Evolutionary conservation across 2,888 invertebrate species (phyloP).

Genomic region (Nudaria mundana): DNA sequence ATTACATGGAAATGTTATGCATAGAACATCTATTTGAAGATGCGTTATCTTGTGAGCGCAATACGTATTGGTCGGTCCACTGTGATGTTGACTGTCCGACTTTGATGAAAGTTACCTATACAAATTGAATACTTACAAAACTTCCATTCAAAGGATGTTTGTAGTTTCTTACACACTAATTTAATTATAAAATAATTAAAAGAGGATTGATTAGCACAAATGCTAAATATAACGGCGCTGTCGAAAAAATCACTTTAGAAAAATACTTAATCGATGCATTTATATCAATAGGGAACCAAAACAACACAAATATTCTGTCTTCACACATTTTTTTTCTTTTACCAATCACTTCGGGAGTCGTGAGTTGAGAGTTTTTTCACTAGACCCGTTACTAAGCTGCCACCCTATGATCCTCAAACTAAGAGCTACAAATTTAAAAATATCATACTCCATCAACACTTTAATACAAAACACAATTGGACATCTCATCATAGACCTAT

Average conservation of each 20-base stretch:
- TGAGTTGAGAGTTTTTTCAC: constrained; percentile 60
- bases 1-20: not conserved
- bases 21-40: not conserved
- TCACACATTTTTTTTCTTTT: constrained; percentile 51
- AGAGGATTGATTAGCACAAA: too few relatives aligned
- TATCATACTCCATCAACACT: constrained; percentile 31
- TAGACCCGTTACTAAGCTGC: constrained; percentile 60
- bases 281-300: constrained; percentile 34
- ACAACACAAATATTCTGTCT: constrained; percentile 26
- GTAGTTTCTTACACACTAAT: too few relatives aligned
- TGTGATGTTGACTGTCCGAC: too few relatives aligned
- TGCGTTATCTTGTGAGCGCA: not conserved
- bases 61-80: too few relatives aligned
- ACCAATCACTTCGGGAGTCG: constrained; percentile 68
- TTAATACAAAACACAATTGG: constrained; percentile 5
- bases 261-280: too few relatives aligned
- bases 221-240: too few relatives aligned
- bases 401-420: constrained; percentile 39
- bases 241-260: too few relatives aligned
- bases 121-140: too few relatives aligned
- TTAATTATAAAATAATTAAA: too few relatives aligned
- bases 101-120: too few relatives aligned
- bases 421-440: constrained; percentile 25
- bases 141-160: too few relatives aligned
- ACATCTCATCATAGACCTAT: constrained; percentile 9